Base-by-base conservation (phyloP, 2,888 invertebrate species). In the Torymus aiolomorphi region DNA sequence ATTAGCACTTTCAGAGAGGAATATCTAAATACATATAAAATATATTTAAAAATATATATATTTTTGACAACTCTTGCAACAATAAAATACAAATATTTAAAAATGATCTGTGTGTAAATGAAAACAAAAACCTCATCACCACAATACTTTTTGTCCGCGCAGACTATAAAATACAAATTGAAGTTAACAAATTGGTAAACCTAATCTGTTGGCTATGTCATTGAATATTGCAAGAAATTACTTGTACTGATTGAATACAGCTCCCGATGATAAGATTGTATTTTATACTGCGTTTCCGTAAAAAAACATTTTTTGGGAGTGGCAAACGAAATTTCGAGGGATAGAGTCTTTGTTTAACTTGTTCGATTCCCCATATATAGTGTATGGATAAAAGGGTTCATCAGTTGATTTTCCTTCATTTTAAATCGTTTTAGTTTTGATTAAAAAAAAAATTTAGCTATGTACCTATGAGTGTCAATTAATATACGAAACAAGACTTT, bases 31-130 rank as follows among this genome's bases (percentile, higher is more conserved):
- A n/a, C 54, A 76, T 76, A 78, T 54, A 78, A 78, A 78, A 14
- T 84, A 86, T 80, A 83, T 77, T 81, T 81, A 84, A 83, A 81
- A 81, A 83, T 79, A 86, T 76, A 24, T 84, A 85, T 66, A 83
- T 89, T 89, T 89, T 89, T 89, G 87, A 87, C 87, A 88, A 88
- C 83, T 86, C 88, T 79, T 78, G 79, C 69, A 81, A 87, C 84
- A 85, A 86, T 85, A 84, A 85, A 86, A 87, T 87, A 86, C 83
- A 87, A 86, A 87, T 84, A 86, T 88, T 86, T 85, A 80, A 83
- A 76, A 85, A 82, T 84, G 84, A 79, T 86, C 85, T 85, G 86
- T 86, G 87, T 84, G 81, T 84, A 67, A 74, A 20, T 42, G 24
- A 66, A 63, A 70, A 52, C 42, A 51, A 63, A 57, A 69, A 78